Percentiles rank a stretch among this genome's conserved stretches.
These are phyloP conservation scores for Paraescarpia echinospica DNA, from an alignment of 1,140 invertebrate species.

Conservation along the genomic window DNA sequence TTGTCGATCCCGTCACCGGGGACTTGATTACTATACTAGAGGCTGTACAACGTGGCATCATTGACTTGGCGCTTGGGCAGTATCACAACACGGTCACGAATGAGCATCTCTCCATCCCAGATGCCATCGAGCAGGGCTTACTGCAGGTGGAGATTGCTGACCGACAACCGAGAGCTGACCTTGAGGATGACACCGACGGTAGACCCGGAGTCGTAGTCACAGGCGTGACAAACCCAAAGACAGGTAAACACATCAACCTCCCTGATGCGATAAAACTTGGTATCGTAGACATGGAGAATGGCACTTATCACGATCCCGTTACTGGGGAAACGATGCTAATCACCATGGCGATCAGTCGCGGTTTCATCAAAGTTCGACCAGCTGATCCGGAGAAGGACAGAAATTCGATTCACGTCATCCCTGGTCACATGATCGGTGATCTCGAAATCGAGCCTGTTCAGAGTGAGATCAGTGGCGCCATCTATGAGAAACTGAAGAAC, in stretches of 20 bases:
- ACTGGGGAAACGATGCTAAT: slow-evolving; percentile 41
- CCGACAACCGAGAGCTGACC: slow-evolving; percentile 74
- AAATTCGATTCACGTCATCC: slow-evolving; percentile 17
- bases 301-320: slow-evolving; percentile 46
- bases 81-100: slow-evolving; percentile 76
- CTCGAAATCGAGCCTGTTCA: not conserved
- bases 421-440: not conserved
- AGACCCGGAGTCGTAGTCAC: slow-evolving; percentile 77
- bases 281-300: slow-evolving; percentile 63
- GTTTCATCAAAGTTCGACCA: slow-evolving; percentile 45
- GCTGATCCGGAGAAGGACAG: slow-evolving; percentile 50
- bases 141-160: slow-evolving; percentile 79
- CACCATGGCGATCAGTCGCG: slow-evolving; percentile 32
- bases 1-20: slow-evolving; percentile 74
- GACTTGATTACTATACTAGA: slow-evolving; percentile 61
- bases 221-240: slow-evolving; percentile 74
- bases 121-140: slow-evolving; percentile 75
- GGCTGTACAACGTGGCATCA: slow-evolving; percentile 29
- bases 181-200: slow-evolving; percentile 76
- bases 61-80: slow-evolving; percentile 28
- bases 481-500: slow-evolving; percentile 8
- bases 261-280: slow-evolving; percentile 77
- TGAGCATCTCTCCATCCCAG: slow-evolving; percentile 73
- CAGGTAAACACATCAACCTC: slow-evolving; percentile 76
- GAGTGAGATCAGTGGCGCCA: not conserved